phyloP scores from a whole-genome alignment of 2,113 vertebrate genomes.

The Aviceda subcristata region DNA sequence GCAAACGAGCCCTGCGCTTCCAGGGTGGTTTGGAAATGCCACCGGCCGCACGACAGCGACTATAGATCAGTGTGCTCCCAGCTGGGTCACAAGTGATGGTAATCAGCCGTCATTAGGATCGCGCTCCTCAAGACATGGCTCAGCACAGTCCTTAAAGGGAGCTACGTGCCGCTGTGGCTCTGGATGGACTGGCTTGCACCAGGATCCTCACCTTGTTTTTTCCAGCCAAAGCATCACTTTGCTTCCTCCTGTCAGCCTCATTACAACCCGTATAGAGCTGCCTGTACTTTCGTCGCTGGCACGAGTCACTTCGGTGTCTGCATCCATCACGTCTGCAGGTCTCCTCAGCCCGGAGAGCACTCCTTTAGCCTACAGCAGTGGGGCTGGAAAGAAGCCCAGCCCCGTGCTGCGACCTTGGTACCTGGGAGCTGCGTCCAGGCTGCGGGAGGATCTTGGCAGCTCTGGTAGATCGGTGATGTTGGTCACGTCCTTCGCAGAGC shows the following conservation, averaged over 20 bases:
- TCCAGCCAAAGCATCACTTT: not conserved
- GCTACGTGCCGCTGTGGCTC: not conserved
- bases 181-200: not conserved
- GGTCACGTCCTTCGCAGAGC: not conserved
- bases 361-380: not conserved
- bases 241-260: not conserved
- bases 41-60: not conserved
- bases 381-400: not conserved
- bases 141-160: not conserved
- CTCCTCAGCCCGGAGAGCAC: not conserved
- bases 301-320: not conserved
- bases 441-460: not conserved
- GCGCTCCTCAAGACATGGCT: not conserved
- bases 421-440: not conserved
- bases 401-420: no score
- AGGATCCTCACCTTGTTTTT: not conserved
- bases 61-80: not conserved
- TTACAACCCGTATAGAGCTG: not conserved
- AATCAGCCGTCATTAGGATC: not conserved
- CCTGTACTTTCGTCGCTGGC: fast-evolving
- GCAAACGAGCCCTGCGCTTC: not conserved
- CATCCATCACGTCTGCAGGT: not conserved
- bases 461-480: not conserved
- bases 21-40: not conserved
- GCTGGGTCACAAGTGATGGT: not conserved